A percentile compares a stretch with the other conserved stretches of the same genome.
These are phyloP conservation scores for Metellina segmentata DNA, from an alignment of 2,888 invertebrate species.

Conservation along the genomic window DNA sequence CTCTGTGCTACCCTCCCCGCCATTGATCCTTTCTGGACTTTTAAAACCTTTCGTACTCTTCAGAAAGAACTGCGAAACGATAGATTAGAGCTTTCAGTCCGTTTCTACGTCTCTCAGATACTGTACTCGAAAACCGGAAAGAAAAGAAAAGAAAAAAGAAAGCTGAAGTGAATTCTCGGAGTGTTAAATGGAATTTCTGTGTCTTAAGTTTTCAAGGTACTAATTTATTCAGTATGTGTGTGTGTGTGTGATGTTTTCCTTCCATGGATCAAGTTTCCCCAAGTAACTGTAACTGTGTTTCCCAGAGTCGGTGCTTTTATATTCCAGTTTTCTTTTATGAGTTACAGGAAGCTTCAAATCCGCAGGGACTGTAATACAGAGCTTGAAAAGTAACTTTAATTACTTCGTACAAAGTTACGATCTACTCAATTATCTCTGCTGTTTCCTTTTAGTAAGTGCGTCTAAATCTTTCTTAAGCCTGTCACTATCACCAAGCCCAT, in stretches of 20 bases:
- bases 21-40: conserved; percentile 27
- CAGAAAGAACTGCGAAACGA: conserved; percentile 21
- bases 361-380: neutral
- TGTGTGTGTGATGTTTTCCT: conserved; percentile 38
- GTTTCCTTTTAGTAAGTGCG: neutral
- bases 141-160: neutral
- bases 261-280: neutral
- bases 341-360: neutral
- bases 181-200: conserved; percentile 64
- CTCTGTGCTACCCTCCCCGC: neutral
- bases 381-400: neutral
- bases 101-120: conserved; percentile 15
- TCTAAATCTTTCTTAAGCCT: too few relatives aligned
- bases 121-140: neutral
- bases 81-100: conserved; percentile 39
- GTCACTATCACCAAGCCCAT: too few relatives aligned
- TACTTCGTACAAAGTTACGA: neutral
- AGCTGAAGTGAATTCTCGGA: conserved; percentile 17
- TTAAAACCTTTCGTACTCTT: conserved; percentile 12
- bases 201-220: conserved; percentile 38
- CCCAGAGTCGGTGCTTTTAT: neutral
- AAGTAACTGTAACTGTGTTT: conserved; percentile 1
- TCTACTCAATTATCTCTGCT: neutral
- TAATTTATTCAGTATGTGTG: conserved; percentile 64
- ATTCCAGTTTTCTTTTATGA: neutral